Conservation (phyloP, 2,888 invertebrate species). For the Panzeria rudis region DNA sequence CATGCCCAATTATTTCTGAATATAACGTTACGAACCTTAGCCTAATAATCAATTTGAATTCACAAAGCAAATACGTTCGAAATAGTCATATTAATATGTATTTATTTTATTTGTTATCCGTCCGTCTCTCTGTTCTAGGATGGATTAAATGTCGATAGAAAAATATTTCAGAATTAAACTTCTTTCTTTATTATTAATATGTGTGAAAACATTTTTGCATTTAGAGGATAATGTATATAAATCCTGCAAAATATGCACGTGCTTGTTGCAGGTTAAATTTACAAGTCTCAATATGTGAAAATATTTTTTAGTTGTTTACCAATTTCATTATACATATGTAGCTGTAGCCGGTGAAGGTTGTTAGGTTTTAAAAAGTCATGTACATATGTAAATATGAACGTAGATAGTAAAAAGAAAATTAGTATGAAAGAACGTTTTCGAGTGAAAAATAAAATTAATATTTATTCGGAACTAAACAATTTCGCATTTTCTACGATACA, state of each 20-base stretch:
- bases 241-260: slow-evolving; percentile 76
- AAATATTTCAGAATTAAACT: too few species aligned
- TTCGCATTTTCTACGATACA: slow-evolving; percentile 20
- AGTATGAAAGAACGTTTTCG: background rate
- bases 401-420: background rate
- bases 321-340: background rate
- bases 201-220: too few species aligned
- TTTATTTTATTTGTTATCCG: too few species aligned
- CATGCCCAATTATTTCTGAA: too few species aligned
- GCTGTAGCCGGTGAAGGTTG: background rate
- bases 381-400: background rate
- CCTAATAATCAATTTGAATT: too few species aligned
- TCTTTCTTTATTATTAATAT: too few species aligned
- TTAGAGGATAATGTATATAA: background rate
- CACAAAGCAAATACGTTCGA: too few species aligned
- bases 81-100: too few species aligned
- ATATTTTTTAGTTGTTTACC: background rate
- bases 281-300: slow-evolving; percentile 13
- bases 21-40: too few species aligned
- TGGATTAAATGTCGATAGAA: too few species aligned
- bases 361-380: background rate
- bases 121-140: too few species aligned
- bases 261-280: slow-evolving; percentile 78
- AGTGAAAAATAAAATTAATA: background rate
- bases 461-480: background rate